phyloP scores from a whole-genome alignment of 1,140 invertebrate species.

The Plectrocnemia conspersa region DNA sequence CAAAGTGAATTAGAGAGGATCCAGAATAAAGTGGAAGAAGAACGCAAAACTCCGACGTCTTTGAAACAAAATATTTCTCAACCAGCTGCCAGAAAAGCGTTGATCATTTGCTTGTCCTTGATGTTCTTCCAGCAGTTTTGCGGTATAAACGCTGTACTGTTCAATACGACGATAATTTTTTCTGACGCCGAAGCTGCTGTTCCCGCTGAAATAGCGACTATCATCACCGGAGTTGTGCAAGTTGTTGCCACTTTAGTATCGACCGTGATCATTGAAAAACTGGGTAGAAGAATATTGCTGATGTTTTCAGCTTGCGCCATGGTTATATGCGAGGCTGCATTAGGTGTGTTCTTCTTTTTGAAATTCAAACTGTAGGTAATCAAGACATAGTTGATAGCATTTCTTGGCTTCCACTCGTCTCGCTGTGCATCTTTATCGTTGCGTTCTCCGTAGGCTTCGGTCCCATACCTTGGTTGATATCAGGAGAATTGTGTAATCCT shows the following conservation, averaged over 20 bases:
- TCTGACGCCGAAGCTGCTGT: slow-evolving; percentile 56
- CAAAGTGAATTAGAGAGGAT: slow-evolving; percentile 57
- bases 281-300: slow-evolving; percentile 68
- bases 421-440: slow-evolving; percentile 69
- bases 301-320: slow-evolving; percentile 60
- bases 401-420: slow-evolving; percentile 66
- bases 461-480: slow-evolving; percentile 76
- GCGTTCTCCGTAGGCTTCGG: slow-evolving; percentile 75
- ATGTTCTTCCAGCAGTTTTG: slow-evolving; percentile 84
- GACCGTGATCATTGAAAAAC: slow-evolving; percentile 68
- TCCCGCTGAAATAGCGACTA: slow-evolving; percentile 54
- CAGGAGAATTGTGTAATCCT: slow-evolving; percentile 68
- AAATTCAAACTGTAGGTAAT: slow-evolving; percentile 45
- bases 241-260: slow-evolving; percentile 67
- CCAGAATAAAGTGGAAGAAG: slow-evolving; percentile 54
- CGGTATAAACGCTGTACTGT: slow-evolving; percentile 82
- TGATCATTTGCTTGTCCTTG: slow-evolving; percentile 68
- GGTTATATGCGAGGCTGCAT: slow-evolving; percentile 55
- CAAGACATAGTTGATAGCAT: slow-evolving; percentile 50
- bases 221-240: slow-evolving; percentile 75
- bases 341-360: slow-evolving; percentile 65
- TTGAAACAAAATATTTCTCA: slow-evolving; percentile 55
- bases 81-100: slow-evolving; percentile 59
- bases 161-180: slow-evolving; percentile 74
- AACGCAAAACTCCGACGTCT: slow-evolving; percentile 49